A percentile compares a stretch with the other conserved stretches of the same genome.
These are phyloP conservation scores for Shinisaurus crocodilurus DNA, from an alignment of 2,113 vertebrate genomes.

Conservation along the genomic window DNA sequence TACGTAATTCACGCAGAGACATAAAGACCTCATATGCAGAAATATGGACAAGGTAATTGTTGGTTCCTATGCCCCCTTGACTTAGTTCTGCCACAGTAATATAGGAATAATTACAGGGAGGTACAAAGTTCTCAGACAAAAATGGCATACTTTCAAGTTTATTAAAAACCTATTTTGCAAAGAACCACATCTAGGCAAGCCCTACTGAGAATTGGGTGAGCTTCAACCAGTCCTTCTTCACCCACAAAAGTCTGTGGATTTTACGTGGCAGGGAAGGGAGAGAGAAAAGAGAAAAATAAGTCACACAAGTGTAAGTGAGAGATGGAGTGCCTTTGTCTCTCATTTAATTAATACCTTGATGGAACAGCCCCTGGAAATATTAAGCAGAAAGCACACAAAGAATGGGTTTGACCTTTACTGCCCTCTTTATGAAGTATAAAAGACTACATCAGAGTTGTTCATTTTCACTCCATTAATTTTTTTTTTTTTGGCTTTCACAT, in stretches of 20 bases:
- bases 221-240: background rate
- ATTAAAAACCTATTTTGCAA: conserved; percentile 29
- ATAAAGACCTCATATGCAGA: conserved; percentile 35
- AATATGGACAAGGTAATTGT: background rate
- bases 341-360: conserved; percentile 4
- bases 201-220: background rate
- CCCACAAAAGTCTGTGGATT: background rate
- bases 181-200: background rate
- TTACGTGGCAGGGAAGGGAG: background rate
- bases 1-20: conserved; percentile 26
- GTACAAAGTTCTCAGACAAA: conserved; percentile 14
- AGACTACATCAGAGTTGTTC: conserved; percentile 16
- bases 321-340: background rate
- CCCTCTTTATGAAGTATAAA: conserved; percentile 15
- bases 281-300: conserved; percentile 16
- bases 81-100: conserved; percentile 36
- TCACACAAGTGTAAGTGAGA: conserved; percentile 6
- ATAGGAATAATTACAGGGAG: conserved; percentile 29
- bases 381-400: conserved; percentile 27
- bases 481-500: background rate
- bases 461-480: background rate
- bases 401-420: conserved; percentile 4
- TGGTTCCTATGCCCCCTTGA: background rate
- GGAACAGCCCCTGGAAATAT: conserved; percentile 17
- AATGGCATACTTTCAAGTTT: background rate